A percentile compares a stretch with the other conserved stretches of the same genome.
phyloP scores from a whole-genome alignment of 2,797 vertebrate genomes.

The Oreortyx pictus region DNA sequence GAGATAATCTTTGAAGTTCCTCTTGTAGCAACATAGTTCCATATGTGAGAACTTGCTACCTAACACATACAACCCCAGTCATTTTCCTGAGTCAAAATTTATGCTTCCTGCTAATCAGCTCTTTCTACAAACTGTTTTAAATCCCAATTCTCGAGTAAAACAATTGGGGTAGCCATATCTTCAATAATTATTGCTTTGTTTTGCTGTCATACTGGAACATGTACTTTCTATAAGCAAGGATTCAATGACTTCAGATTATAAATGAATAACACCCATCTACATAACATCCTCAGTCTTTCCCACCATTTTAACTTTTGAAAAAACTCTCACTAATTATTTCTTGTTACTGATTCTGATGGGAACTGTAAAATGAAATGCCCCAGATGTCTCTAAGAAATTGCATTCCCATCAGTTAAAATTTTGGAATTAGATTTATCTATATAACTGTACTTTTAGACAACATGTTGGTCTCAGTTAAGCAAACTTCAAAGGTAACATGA shows the following conservation, averaged over 20 bases:
- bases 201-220: not conserved
- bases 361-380: not conserved
- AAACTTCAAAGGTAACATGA: conserved; percentile 7
- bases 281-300: not conserved
- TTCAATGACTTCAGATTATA: not conserved
- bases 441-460: conserved; percentile 5
- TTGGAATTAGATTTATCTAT: not conserved
- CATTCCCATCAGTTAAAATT: not conserved
- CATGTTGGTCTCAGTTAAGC: not conserved
- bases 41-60: not conserved
- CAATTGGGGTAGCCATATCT: not conserved
- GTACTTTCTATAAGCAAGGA: not conserved
- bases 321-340: not conserved
- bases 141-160: not conserved
- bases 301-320: not conserved
- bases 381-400: not conserved
- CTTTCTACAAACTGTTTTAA: not conserved
- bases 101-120: not conserved
- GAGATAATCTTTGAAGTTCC: not conserved
- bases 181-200: not conserved
- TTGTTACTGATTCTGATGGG: not conserved
- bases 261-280: not conserved
- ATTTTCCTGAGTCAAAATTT: not conserved
- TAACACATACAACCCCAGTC: not conserved
- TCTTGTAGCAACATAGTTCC: not conserved